A percentile compares a stretch with the other conserved stretches of the same genome.
These are phyloP conservation scores for Cepaea nemoralis DNA, from an alignment of 1,140 invertebrate genomes.

Conservation along the genomic window DNA sequence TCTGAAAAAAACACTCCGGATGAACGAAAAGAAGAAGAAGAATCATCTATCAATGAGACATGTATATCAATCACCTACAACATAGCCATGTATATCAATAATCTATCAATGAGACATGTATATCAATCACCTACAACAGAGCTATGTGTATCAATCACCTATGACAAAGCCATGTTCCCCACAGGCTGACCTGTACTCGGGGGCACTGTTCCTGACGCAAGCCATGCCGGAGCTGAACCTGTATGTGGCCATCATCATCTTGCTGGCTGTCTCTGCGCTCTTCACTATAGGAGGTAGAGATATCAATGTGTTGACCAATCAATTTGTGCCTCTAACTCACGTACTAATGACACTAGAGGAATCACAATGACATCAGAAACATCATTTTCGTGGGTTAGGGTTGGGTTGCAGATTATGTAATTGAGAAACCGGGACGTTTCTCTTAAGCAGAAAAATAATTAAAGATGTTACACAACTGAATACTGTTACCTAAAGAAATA, in stretches of 20 bases:
- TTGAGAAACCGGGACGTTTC: not conserved
- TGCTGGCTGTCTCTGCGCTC: slow-evolving; percentile 68
- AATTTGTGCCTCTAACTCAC: not conserved
- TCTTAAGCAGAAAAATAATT: not conserved
- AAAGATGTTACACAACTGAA: no score
- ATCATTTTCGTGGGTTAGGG: not conserved
- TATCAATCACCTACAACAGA: no score
- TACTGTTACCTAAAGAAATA: no score
- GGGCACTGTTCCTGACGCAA: slow-evolving; percentile 75
- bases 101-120: no score
- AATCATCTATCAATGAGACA: no score
- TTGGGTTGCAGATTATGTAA: not conserved
- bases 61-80: not conserved
- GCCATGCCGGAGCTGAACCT: slow-evolving; percentile 72
- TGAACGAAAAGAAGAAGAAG: no score
- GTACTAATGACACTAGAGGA: not conserved
- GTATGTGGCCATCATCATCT: slow-evolving; percentile 70
- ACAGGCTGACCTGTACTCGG: slow-evolving; percentile 77
- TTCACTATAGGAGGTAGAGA: slow-evolving; percentile 74
- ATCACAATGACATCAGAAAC: not conserved
- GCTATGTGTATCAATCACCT: not conserved
- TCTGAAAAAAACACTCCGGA: no score
- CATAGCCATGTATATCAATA: no score
- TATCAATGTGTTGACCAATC: not conserved
- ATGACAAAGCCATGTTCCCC: slow-evolving; percentile 35